Base-by-base conservation (phyloP, 2,888 invertebrate species). In the Masnerella sp. region DNA sequence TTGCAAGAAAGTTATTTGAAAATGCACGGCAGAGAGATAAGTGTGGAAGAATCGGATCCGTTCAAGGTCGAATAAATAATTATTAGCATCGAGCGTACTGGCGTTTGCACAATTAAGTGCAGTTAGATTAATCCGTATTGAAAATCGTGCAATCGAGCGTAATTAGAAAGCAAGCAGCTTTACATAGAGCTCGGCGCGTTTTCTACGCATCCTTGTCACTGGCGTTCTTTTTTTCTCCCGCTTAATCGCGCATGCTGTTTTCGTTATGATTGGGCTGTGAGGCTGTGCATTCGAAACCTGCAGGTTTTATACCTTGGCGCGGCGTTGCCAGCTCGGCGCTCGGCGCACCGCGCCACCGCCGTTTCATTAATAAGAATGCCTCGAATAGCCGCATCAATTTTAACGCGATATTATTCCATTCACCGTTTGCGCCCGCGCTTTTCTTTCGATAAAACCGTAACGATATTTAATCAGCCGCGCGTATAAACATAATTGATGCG, bases 111-210 rank as follows among this genome's bases (percentile, higher is more conserved):
- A 71, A 75, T 75, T 67, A 71, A 75, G 75, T 68, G 75, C 75
- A 75, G 75, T 75, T 75, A 75, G 75, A 75, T 67, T 70, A 71
- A 75, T 75, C 62, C 70, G 75, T 56, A 75, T 58, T 71, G 70
- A 75, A 75, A 75, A 75, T 75, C 71, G 65, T 70, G 74, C 74
- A 47, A 74, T 70, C 70, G 70, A 43, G 71, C 58, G 71, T 71
- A 75, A 75, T 75, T 75, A 75, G 75, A 75, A 75, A 75, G 75
- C 75, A 71, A 61, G 68, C 70, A 9, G n/a, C n/a, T 74, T 68
- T 54, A 69, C 64, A 65, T 49, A 30, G 43, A 25, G 32, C 73
- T 58, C 61, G 73, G 52, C 51, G 64, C 74, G 36, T 32, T 56
- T 17, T 64, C 49, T 17, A 43, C 65, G 62, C 74, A 74, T 70